phyloP scores from a whole-genome alignment of 2,113 vertebrate genomes.

The Chrysochloris asiatica region DNA sequence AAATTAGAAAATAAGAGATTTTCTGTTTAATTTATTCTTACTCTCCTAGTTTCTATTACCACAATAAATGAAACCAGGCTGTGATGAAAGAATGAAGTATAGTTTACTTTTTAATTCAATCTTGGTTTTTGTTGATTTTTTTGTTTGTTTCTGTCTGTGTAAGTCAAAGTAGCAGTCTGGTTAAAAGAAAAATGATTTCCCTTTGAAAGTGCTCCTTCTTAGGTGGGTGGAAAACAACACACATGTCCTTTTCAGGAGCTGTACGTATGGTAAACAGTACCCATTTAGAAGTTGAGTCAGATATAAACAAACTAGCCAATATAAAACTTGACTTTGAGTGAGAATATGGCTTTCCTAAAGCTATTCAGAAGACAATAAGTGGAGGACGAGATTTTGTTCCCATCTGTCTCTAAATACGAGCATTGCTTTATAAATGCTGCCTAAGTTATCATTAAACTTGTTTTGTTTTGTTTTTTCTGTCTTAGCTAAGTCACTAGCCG shows the following conservation, averaged over 20 bases:
- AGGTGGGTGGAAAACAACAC: not conserved
- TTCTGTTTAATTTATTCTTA: not conserved
- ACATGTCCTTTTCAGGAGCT: not conserved
- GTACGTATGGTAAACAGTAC: not conserved
- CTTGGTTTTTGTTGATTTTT: not conserved
- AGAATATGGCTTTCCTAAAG: not conserved
- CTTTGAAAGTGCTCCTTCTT: not conserved
- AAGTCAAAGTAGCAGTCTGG: not conserved
- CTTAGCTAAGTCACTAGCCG: not conserved
- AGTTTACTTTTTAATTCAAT: not conserved
- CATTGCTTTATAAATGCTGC: not conserved
- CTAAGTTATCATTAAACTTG: not conserved
- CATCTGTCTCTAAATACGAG: constrained; percentile 18
- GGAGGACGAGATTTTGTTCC: not conserved
- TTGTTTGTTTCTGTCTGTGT: not conserved
- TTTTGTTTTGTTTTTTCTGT: constrained; percentile 33
- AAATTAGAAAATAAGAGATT: not conserved
- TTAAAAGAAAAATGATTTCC: not conserved
- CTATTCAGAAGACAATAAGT: not conserved
- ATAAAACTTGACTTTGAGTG: not conserved
- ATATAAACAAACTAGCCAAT: not conserved
- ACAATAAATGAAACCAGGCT: constrained; percentile 11
- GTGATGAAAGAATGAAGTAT: not conserved
- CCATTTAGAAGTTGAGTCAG: not conserved
- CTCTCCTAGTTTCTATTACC: not conserved